Conservation (phyloP, 2,113 vertebrate genomes). For the Cololabis saira region DNA sequence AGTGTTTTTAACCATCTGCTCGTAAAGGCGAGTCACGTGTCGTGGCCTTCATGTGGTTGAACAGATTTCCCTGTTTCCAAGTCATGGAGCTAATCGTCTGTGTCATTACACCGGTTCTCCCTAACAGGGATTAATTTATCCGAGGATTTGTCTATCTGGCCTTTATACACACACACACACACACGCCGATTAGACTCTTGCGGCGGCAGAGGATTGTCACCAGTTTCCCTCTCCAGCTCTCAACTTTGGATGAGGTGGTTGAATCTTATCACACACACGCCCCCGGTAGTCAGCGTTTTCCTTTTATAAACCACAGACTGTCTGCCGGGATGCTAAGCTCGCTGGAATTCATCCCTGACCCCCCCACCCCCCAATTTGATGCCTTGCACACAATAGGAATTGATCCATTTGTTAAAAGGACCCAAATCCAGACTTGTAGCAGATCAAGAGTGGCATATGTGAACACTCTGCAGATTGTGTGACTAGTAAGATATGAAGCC, state of each 20-base stretch:
- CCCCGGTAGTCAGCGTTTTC: slow-evolving; percentile 84
- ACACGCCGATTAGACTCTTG: slow-evolving; percentile 69
- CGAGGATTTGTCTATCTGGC: slow-evolving; percentile 63
- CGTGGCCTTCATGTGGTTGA: no score
- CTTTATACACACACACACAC: slow-evolving; percentile 55
- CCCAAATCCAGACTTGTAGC: slow-evolving; percentile 18
- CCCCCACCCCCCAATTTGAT: slow-evolving; percentile 28
- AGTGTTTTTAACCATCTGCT: no score
- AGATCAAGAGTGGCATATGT: not conserved
- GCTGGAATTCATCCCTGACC: slow-evolving; percentile 62
- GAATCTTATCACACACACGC: slow-evolving; percentile 79
- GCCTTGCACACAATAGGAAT: slow-evolving; percentile 36
- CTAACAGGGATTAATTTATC: not conserved
- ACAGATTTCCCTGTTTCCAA: no score
- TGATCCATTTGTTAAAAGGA: slow-evolving; percentile 16
- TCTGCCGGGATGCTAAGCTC: slow-evolving; percentile 62
- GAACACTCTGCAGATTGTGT: no score
- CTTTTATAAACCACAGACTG: slow-evolving; percentile 76
- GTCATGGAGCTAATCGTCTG: no score
- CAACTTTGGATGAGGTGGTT: slow-evolving; percentile 75
- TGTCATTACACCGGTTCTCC: no score
- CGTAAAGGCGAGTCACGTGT: no score
- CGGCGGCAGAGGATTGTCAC: slow-evolving; percentile 79
- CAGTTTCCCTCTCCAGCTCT: slow-evolving; percentile 75
- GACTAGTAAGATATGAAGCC: no score